Evolutionary conservation across 2,888 invertebrate genomes (phyloP).

Genomic region (Clanis bilineata): DNA sequence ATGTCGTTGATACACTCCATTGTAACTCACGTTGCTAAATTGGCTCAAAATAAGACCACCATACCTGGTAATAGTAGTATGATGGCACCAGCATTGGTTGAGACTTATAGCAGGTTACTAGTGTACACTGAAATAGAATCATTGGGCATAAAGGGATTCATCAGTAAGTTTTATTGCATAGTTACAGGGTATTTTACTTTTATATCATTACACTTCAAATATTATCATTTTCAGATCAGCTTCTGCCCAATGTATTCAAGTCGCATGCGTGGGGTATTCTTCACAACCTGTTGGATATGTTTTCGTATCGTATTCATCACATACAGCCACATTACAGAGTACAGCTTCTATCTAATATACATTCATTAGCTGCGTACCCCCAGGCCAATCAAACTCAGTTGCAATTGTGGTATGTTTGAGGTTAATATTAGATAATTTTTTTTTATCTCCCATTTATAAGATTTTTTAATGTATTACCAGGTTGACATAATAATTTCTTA

Average conservation of each 20-base stretch:
- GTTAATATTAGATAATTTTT: constrained; percentile 2
- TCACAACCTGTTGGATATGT: constrained; percentile 98
- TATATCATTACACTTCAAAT: constrained; percentile 1
- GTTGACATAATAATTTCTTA: too few species aligned
- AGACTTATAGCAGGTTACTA: constrained; percentile 95
- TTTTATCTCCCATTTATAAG: background rate
- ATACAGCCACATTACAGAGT: constrained; percentile 98
- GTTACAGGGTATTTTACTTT: background rate
- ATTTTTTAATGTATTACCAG: too few species aligned
- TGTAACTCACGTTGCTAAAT: constrained; percentile 94
- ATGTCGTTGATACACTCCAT: constrained; percentile 93
- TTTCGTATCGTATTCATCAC: constrained; percentile 97
- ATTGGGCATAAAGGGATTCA: constrained; percentile 97
- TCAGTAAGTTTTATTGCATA: constrained; percentile 83
- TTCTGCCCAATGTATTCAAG: constrained; percentile 95
- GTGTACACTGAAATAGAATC: constrained; percentile 99
- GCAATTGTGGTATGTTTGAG: constrained; percentile 88
- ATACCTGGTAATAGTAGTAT: constrained; percentile 83
- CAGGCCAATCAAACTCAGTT: constrained; percentile 98
- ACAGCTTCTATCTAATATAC: constrained; percentile 94
- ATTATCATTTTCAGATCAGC: constrained; percentile 83
- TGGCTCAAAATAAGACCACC: constrained; percentile 92
- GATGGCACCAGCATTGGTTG: constrained; percentile 95
- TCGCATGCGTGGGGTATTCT: constrained; percentile 97
- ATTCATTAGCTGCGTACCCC: constrained; percentile 94